phyloP scores from a whole-genome alignment of 2,113 vertebrate species.

The Ictalurus furcatus region DNA sequence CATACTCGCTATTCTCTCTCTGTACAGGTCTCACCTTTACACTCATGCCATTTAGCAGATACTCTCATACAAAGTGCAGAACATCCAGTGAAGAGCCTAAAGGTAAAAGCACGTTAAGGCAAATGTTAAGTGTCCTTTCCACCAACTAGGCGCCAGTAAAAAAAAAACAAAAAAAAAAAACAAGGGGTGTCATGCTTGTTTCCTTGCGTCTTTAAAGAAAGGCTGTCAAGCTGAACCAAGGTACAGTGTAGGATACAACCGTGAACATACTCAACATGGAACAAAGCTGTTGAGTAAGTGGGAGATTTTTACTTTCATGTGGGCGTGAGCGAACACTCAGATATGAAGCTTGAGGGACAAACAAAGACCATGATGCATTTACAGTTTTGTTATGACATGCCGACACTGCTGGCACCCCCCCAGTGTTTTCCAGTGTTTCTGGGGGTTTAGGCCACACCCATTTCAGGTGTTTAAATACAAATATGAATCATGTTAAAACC shows the following conservation, averaged over 20 bases:
- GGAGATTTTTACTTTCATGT: neutral
- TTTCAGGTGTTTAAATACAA: too few species aligned
- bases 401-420: neutral
- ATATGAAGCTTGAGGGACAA: neutral
- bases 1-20: neutral
- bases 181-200: neutral
- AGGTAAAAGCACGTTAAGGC: too few species aligned
- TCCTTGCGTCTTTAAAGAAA: constrained; percentile 4
- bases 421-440: neutral
- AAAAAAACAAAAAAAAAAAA: neutral
- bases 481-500: neutral
- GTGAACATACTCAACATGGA: neutral
- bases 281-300: neutral
- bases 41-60: neutral
- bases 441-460: neutral
- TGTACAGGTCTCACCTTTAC: neutral
- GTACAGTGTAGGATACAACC: neutral
- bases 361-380: neutral
- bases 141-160: neutral
- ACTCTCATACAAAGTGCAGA: neutral
- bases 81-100: neutral
- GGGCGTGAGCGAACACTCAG: neutral
- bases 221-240: neutral
- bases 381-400: neutral
- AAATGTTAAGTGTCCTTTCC: neutral